Percentiles rank a stretch among this genome's conserved stretches.
Conservation (phyloP, 2,113 vertebrate genomes). For the Lathamus discolor region DNA sequence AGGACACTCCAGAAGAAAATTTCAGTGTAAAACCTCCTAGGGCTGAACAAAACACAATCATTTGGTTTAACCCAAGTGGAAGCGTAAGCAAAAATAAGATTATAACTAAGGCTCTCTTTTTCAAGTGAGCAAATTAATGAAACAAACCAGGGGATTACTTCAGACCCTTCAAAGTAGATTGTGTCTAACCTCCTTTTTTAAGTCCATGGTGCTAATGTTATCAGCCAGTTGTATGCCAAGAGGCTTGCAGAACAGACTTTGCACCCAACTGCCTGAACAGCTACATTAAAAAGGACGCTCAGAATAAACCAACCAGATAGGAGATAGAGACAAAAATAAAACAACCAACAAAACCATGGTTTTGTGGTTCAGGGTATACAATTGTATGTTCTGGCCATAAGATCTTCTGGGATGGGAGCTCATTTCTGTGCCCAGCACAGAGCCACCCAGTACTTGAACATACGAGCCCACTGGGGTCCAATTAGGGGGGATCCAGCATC, state of each 20-base stretch:
- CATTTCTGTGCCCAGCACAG: neutral
- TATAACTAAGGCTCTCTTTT: neutral
- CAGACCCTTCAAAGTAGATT: neutral
- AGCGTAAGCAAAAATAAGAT: neutral
- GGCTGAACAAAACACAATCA: fast-evolving
- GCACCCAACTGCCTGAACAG: neutral
- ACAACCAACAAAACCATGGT: neutral
- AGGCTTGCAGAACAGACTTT: neutral
- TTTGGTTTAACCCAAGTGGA: neutral
- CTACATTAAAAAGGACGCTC: neutral
- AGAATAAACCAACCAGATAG: neutral
- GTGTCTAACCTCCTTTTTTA: neutral
- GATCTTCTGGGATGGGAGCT: neutral
- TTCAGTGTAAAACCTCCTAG: neutral
- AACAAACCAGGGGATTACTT: neutral
- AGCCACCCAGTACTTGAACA: neutral
- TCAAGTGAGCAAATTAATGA: neutral
- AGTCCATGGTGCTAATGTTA: neutral
- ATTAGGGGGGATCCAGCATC: fast-evolving
- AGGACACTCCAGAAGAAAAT: neutral
- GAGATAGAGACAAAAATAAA: neutral
- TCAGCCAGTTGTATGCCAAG: neutral
- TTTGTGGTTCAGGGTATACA: neutral
- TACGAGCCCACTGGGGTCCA: neutral
- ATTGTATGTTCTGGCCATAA: neutral